Evolutionary conservation across 2,888 invertebrate species (phyloP).

Genomic region (Deilephila elpenor): DNA sequence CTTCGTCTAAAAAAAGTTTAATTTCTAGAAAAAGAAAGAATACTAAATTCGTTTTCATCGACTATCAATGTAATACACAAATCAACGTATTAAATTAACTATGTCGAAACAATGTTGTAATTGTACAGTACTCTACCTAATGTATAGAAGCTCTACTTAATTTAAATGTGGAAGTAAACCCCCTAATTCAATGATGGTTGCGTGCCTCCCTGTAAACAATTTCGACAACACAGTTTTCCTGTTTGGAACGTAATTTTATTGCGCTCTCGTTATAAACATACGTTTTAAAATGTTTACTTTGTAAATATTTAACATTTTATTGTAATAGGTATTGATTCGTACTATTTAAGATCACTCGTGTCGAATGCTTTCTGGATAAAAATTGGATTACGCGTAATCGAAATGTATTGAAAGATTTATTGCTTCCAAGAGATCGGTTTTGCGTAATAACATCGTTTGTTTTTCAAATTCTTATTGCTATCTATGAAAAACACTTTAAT

Average conservation of each 20-base stretch:
- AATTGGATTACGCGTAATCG: conserved; percentile 6
- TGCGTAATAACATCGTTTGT: background rate
- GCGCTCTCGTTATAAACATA: conserved; percentile 21
- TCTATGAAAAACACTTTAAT: background rate
- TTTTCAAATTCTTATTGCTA: background rate
- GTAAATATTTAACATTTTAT: conserved; percentile 26
- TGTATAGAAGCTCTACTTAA: too few species aligned
- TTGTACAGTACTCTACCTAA: background rate
- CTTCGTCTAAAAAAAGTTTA: background rate
- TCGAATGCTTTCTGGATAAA: conserved; percentile 3
- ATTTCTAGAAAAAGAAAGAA: too few species aligned
- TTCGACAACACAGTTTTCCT: conserved; percentile 18
- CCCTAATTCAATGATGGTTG: background rate
- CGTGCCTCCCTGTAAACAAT: background rate
- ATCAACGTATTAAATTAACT: too few species aligned
- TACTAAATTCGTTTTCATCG: too few species aligned
- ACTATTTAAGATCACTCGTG: background rate
- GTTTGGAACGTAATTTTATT: conserved; percentile 29
- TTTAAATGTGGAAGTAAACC: background rate
- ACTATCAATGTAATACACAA: too few species aligned
- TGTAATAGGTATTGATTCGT: conserved; percentile 18
- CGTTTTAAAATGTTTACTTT: conserved; percentile 22
- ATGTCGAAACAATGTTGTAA: too few species aligned
- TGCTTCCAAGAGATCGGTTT: background rate
- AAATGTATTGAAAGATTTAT: conserved; percentile 16